These are phyloP conservation scores for Fragum fragum DNA, from an alignment of 2,888 invertebrate genomes.

Conservation along the genomic window DNA sequence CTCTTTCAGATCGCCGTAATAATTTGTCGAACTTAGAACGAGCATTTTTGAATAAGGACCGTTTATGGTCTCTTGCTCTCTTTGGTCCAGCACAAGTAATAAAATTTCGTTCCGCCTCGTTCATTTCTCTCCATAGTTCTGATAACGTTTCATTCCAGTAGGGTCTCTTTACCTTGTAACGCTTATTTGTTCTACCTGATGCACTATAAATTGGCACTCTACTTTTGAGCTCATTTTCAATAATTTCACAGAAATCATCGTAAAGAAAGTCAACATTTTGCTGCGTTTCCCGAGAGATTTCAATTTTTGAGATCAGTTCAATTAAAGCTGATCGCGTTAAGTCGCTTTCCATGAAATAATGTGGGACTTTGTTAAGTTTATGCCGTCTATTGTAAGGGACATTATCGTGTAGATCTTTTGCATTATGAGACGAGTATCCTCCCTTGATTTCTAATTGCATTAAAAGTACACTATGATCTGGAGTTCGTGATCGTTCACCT, in stretches of 20 bases:
- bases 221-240: slow-evolving; percentile 37
- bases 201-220: slow-evolving; percentile 18
- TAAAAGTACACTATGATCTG: slow-evolving; percentile 16
- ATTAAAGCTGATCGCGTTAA: neutral
- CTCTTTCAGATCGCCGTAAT: slow-evolving; percentile 29
- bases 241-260: neutral
- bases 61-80: neutral
- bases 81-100: slow-evolving; percentile 3
- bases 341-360: neutral
- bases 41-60: neutral
- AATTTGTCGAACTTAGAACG: slow-evolving; percentile 26
- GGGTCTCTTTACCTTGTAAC: slow-evolving; percentile 30
- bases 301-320: slow-evolving; percentile 9
- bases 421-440: neutral
- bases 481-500: slow-evolving; percentile 26
- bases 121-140: slow-evolving; percentile 33
- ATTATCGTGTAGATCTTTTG: neutral
- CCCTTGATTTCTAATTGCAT: neutral
- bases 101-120: slow-evolving; percentile 11
- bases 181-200: slow-evolving; percentile 20
- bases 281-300: slow-evolving; percentile 10
- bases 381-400: no score
- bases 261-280: slow-evolving; percentile 7
- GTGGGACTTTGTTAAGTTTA: no score
- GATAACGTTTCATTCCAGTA: slow-evolving; percentile 43